Evolutionary conservation across 2,888 invertebrate species (phyloP), one percentile per base, ranked within the genome.

Genomic region (Hydrotaea diabolus): DNA sequence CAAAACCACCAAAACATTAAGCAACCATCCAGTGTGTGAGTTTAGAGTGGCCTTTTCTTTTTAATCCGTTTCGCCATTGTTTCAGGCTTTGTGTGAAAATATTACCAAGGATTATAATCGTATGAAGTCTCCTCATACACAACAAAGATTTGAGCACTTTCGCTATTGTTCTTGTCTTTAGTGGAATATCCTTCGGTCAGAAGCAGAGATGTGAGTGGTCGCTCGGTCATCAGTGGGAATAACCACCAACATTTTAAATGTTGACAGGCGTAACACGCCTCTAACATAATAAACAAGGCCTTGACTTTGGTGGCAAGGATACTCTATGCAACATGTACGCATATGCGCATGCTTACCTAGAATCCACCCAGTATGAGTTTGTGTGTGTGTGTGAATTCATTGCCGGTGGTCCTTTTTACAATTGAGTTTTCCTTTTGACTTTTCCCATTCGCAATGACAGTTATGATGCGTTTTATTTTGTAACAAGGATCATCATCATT

Each of bases 221-320:
- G 80, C 26, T 23, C 64, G 62, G 62, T 77, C 80, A 76, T 81
- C 77, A 82, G 76, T 19, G 17, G n/a, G 69, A 49, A 13, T 69
- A 62, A 88, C 92, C 92, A 91, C 91, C 91, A 92, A 91, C 92
- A 90, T 90, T 69, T 85, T 89, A 90, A 92, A 92, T 92, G 92
- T 91, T 92, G 92, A 92, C 92, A 92, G 91, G 89, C 91, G 89
- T 90, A 90, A 89, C 90, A 92, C 92, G 92, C 92, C 92, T 89
- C 89, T 90, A 87, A 91, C 91, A 92, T 91, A 92, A 90, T 90
- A 90, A 90, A 90, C 89, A 89, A 89, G 88, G 87, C 72, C 84
- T 72, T 66, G 77, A 57, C 64, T 59, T 75, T 53, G 31, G 31
- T 62, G 80, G 49, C 57, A 85, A 49, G 23, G 49, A 17, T 8